These are phyloP conservation scores for Poeciliopsis paucimaculata DNA, from an alignment of 2,797 vertebrate species.

Conservation along the genomic window DNA sequence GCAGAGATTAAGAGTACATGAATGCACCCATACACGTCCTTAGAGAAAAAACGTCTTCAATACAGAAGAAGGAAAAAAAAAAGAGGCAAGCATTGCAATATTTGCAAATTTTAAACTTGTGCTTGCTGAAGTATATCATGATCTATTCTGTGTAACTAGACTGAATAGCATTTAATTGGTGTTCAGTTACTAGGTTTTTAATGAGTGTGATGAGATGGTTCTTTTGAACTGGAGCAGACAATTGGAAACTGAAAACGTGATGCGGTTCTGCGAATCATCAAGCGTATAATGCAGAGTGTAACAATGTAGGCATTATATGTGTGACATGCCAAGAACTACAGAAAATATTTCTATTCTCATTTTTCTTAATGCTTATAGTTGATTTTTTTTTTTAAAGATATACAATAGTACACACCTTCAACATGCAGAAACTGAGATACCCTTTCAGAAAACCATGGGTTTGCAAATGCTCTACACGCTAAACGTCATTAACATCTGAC, in stretches of 20 bases:
- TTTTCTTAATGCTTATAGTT: not conserved
- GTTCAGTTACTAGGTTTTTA: conserved; percentile 38
- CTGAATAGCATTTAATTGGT: conserved; percentile 22
- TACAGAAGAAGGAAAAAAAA: conserved; percentile 42
- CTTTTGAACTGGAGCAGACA: conserved; percentile 5
- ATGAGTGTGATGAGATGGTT: conserved; percentile 30
- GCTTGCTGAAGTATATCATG: conserved; percentile 22
- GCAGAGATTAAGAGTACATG: conserved; percentile 47
- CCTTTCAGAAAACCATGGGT: not conserved
- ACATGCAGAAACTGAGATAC: conserved; percentile 12
- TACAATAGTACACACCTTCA: not conserved
- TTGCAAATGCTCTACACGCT: not conserved
- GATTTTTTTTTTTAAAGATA: not conserved
- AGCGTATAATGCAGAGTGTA: not conserved
- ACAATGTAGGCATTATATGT: conserved; percentile 12
- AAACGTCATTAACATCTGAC: conserved; percentile 19
- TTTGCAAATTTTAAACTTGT: conserved; percentile 34
- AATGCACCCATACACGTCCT: conserved; percentile 25
- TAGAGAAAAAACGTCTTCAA: conserved; percentile 37
- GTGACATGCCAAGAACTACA: conserved; percentile 18
- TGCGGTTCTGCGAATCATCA: conserved; percentile 13
- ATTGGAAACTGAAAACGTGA: conserved; percentile 8
- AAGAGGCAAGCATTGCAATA: conserved; percentile 32
- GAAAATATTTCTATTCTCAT: conserved; percentile 8
- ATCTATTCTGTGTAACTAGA: conserved; percentile 17